A percentile compares a stretch with the other conserved stretches of the same genome.
phyloP scores from a whole-genome alignment of 2,888 invertebrate genomes.

The Hydrotaea diabolus region DNA sequence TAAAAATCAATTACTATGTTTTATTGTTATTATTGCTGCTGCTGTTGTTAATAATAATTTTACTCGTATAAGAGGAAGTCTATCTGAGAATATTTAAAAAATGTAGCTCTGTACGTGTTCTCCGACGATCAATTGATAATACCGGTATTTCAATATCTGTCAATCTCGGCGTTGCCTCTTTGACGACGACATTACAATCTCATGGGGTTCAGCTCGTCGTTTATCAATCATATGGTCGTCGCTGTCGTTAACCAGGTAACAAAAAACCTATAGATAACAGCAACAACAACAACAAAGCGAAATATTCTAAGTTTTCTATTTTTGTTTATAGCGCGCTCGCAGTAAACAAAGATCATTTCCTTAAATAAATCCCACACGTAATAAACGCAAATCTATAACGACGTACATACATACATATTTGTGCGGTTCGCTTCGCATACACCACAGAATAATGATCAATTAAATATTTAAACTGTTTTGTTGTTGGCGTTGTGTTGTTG shows the following conservation, averaged over 20 bases:
- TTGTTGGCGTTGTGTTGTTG: conserved; percentile 42
- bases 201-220: neutral
- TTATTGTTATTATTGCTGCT: too few relatives aligned
- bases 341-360: conserved; percentile 43
- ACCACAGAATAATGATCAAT: conserved; percentile 30
- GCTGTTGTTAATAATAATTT: too few relatives aligned
- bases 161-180: neutral
- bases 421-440: conserved; percentile 27
- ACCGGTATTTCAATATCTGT: neutral
- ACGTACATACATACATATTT: conserved; percentile 28
- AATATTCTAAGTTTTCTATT: conserved; percentile 12
- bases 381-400: conserved; percentile 37
- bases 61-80: too few relatives aligned
- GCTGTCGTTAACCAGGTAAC: too few relatives aligned
- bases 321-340: conserved; percentile 4
- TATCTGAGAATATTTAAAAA: too few relatives aligned
- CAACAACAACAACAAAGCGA: neutral
- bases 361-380: conserved; percentile 47
- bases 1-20: too few relatives aligned
- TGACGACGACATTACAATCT: neutral
- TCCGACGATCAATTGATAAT: neutral
- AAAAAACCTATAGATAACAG: neutral
- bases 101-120: too few relatives aligned
- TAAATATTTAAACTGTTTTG: conserved; percentile 51
- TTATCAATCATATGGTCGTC: neutral